These are phyloP conservation scores for Nasonia vitripennis DNA, from an alignment of 1,140 invertebrate genomes.

Conservation along the genomic window DNA sequence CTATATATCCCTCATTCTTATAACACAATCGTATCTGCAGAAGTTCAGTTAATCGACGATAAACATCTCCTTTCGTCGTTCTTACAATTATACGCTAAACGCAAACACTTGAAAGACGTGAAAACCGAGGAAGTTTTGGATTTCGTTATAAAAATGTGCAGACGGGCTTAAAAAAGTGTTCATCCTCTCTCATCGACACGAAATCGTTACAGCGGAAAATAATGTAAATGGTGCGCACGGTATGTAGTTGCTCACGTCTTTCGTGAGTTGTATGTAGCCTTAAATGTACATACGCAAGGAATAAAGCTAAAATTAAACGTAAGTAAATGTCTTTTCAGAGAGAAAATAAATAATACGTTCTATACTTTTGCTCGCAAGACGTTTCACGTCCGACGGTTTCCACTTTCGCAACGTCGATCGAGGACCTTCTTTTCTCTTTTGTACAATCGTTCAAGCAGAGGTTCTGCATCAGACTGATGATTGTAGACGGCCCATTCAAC, in stretches of 20 bases:
- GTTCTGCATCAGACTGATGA: neutral
- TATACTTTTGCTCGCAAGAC: constrained; percentile 5
- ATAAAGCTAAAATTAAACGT: neutral
- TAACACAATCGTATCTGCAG: neutral
- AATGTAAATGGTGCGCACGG: neutral
- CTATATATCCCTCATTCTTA: neutral
- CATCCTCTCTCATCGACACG: neutral
- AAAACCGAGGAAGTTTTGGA: neutral
- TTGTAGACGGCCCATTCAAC: constrained; percentile 16
- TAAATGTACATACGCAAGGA: neutral
- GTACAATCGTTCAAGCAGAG: neutral
- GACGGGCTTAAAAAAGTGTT: neutral
- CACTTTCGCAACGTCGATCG: neutral
- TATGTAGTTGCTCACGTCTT: constrained; percentile 2
- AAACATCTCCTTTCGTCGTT: neutral
- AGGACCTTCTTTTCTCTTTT: constrained; percentile 6
- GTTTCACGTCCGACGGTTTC: neutral
- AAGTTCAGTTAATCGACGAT: neutral
- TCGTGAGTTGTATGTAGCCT: constrained; percentile 2
- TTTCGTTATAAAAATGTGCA: neutral
- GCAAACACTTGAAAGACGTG: constrained; percentile 4
- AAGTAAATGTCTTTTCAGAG: constrained; percentile 1
- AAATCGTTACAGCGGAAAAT: neutral
- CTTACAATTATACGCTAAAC: neutral
- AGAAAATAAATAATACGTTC: constrained; percentile 4